Evolutionary conservation across 2,888 invertebrate genomes (phyloP).

Genomic region (Eristalinus aeneus): DNA sequence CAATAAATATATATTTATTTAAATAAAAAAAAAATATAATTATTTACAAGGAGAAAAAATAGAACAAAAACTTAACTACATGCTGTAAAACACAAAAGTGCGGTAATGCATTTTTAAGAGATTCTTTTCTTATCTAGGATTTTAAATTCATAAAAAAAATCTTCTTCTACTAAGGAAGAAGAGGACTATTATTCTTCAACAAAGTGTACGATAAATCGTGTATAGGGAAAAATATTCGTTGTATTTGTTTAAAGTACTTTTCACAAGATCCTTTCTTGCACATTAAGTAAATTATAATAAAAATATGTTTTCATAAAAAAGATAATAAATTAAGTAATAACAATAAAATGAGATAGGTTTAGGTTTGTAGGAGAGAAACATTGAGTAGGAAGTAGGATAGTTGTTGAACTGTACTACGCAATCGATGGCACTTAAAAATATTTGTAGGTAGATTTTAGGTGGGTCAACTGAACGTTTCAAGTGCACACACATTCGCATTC

Average conservation of each 20-base stretch:
- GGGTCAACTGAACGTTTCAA: constrained; percentile 4
- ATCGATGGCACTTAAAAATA: constrained; percentile 43
- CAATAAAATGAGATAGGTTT: constrained; percentile 46
- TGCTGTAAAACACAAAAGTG: background rate
- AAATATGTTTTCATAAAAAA: constrained; percentile 5
- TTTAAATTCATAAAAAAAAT: background rate
- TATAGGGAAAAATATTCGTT: background rate
- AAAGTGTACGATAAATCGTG: background rate
- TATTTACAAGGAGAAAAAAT: constrained; percentile 11
- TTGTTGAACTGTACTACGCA: constrained; percentile 2
- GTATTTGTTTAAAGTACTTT: constrained; percentile 19
- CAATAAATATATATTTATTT: constrained; percentile 21
- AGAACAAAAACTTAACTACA: background rate
- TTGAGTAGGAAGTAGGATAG: background rate
- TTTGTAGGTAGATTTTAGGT: constrained; percentile 31
- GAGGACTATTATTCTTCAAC: background rate
- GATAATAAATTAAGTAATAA: constrained; percentile 1
- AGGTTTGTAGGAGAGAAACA: constrained; percentile 16
- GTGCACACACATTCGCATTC: too few relatives aligned
- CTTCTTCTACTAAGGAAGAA: background rate
- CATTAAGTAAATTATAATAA: constrained; percentile 17
- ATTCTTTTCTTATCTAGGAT: background rate
- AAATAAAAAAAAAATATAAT: background rate
- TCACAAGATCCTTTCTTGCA: constrained; percentile 35
- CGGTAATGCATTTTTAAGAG: background rate